Base-by-base conservation (phyloP, 2,888 invertebrate genomes). In the Cenopis cana region DNA sequence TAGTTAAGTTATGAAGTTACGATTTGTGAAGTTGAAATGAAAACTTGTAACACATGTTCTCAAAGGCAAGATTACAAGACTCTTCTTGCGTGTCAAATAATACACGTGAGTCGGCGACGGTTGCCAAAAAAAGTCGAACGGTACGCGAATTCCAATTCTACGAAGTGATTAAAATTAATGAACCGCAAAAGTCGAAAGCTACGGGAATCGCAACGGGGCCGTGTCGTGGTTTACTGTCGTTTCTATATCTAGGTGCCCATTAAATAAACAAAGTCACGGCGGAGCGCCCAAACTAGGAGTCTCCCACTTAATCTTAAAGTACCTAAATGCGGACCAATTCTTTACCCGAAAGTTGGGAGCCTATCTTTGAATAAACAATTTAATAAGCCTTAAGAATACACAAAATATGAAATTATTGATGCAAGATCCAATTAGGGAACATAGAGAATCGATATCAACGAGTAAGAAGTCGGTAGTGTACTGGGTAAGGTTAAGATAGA, bases 151-250 rank as follows among this genome's bases (percentile, higher is more conserved):
- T 54, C 64, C 20, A 73, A 77, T 85, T 84, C 85, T 67, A 62
- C 66, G 85, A 83, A 85, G 65, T 74, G 76, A 80, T 82, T 76
- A 80, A 79, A 81, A 81, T 82, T 81, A 81, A 82, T 81, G 79
- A 82, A 75, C 62, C 62, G 29, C 57, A 62, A 59, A 69, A 56
- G 55, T 33, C 62, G 49, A 66, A 65, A 66, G 71, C 61, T 71
- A 66, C 61, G 29, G 65, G 73, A 73, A 73, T 61, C 73, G 55
- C 46, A 73, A 61, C 33, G 41, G 61, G 69, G 66, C 56, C 72
- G 62, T 36, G 36, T 41, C 69, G 70, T 46, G 70, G 65, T 54
- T 59, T 29, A 66, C 65, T 70, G 36, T 12, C 49, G 38, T 46
- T n/a, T 38, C 67, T 68, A 29, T 59, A 67, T 38, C 38, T 29